Evolutionary conservation across 1,140 invertebrate species (phyloP).

Genomic region (Oncopodura yosiiana): DNA sequence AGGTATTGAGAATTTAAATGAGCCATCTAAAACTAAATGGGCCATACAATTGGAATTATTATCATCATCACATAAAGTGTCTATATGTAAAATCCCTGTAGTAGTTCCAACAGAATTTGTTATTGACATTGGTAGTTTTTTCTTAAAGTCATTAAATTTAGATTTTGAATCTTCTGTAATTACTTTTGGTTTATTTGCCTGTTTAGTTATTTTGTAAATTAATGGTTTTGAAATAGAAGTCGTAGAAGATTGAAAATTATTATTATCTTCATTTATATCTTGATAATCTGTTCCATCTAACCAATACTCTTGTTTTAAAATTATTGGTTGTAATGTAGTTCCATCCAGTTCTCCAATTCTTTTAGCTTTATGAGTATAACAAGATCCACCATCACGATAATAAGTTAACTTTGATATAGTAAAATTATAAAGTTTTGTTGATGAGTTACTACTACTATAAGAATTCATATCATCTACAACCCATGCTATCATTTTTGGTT

Average conservation of each 20-base stretch:
- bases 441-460: not conserved
- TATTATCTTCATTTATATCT: no score
- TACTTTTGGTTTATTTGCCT: not conserved
- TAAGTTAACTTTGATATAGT: not conserved
- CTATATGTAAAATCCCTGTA: conserved; percentile 17
- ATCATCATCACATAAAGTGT: conserved; percentile 20
- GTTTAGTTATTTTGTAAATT: not conserved
- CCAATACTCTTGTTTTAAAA: not conserved
- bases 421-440: not conserved
- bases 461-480: not conserved
- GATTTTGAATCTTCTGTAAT: conserved; percentile 15
- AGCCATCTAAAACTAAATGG: conserved; percentile 7
- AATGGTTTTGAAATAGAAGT: not conserved
- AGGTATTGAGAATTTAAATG: conserved; percentile 2
- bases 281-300: no score
- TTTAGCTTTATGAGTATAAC: conserved; percentile 2
- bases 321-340: conserved; percentile 5
- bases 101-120: conserved; percentile 1
- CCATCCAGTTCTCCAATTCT: conserved; percentile 4
- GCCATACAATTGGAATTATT: conserved; percentile 10
- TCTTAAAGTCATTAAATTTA: conserved; percentile 14
- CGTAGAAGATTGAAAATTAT: no score
- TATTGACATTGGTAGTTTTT: conserved; percentile 7
- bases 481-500: conserved; percentile 4
- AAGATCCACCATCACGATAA: not conserved